Percentiles rank a stretch among this genome's conserved stretches.
Evolutionary conservation across 2,797 vertebrate species (phyloP).

Genomic region (Semaprochilodus insignis): DNA sequence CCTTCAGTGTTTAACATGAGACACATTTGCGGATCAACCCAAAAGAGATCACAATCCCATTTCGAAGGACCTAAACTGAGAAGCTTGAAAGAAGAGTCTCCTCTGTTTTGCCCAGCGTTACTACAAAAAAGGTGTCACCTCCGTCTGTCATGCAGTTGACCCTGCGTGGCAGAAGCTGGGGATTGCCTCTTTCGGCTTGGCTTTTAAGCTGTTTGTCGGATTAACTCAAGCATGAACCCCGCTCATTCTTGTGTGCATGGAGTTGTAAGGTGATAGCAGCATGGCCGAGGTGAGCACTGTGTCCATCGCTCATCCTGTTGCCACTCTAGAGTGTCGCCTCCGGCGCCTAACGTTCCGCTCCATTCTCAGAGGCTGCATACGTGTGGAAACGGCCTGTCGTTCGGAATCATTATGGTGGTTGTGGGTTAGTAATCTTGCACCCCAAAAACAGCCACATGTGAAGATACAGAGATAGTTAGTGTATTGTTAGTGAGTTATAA

Average conservation of each 20-base stretch:
- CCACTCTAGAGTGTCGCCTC: slow-evolving; percentile 62
- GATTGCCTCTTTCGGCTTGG: slow-evolving; percentile 33
- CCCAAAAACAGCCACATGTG: not conserved
- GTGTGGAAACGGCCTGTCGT: slow-evolving; percentile 21
- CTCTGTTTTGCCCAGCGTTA: slow-evolving; percentile 42
- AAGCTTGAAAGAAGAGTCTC: slow-evolving; percentile 43
- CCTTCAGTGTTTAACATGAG: not conserved
- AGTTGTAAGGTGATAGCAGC: slow-evolving; percentile 75
- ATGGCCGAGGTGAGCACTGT: slow-evolving; percentile 36
- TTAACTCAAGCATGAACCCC: slow-evolving; percentile 75
- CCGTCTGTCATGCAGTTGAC: slow-evolving; percentile 54
- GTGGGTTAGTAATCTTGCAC: slow-evolving; percentile 1
- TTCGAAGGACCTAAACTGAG: slow-evolving; percentile 10
- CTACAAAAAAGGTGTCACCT: slow-evolving; percentile 48
- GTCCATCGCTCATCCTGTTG: slow-evolving; percentile 47
- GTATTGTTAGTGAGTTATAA: not conserved
- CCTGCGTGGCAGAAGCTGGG: slow-evolving; percentile 40
- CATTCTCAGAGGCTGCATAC: slow-evolving; percentile 20
- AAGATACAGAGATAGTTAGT: not conserved
- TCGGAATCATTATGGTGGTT: not conserved
- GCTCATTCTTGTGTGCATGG: slow-evolving; percentile 67
- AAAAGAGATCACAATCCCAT: slow-evolving; percentile 8
- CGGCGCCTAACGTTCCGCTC: slow-evolving; percentile 6
- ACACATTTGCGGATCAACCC: not conserved
- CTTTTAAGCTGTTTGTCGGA: slow-evolving; percentile 69